Percentiles rank a stretch among this genome's conserved stretches.
phyloP scores from a whole-genome alignment of 2,113 vertebrate genomes.

The Python bivittatus region DNA sequence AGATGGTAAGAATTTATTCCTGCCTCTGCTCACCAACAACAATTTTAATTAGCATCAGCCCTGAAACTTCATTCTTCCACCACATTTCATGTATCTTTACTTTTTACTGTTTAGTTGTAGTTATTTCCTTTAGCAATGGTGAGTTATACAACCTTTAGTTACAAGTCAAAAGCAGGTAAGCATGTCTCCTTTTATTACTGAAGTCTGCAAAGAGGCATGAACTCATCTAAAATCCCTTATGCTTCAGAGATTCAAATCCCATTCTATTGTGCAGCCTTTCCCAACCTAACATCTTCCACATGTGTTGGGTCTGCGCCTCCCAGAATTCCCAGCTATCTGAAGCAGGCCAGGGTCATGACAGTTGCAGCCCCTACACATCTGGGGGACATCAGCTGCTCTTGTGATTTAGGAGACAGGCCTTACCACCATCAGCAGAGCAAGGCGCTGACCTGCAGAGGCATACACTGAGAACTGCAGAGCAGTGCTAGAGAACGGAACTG shows the following conservation, averaged over 20 bases:
- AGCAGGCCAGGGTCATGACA: background rate
- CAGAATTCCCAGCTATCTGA: background rate
- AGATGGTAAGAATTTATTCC: background rate
- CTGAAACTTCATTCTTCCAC: background rate
- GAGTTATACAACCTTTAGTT: background rate
- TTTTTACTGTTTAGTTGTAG: background rate
- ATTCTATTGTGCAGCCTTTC: background rate
- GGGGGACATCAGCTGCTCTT: background rate
- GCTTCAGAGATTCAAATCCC: background rate
- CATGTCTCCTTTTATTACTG: background rate
- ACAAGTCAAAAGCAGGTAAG: background rate
- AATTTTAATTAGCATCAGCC: background rate
- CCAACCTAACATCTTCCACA: background rate
- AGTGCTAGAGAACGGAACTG: background rate
- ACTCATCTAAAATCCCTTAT: background rate
- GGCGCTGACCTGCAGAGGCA: background rate
- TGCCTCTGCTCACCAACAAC: background rate
- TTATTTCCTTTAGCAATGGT: background rate
- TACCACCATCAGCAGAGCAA: background rate
- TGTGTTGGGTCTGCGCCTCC: background rate
- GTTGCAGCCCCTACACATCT: background rate
- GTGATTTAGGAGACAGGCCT: background rate
- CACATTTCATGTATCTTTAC: background rate
- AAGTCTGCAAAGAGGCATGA: background rate
- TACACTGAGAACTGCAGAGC: background rate